Conservation (phyloP, 30 jellyfish, hydroid and myxozoan genomes). For the Clytia hemisphaerica region DNA sequence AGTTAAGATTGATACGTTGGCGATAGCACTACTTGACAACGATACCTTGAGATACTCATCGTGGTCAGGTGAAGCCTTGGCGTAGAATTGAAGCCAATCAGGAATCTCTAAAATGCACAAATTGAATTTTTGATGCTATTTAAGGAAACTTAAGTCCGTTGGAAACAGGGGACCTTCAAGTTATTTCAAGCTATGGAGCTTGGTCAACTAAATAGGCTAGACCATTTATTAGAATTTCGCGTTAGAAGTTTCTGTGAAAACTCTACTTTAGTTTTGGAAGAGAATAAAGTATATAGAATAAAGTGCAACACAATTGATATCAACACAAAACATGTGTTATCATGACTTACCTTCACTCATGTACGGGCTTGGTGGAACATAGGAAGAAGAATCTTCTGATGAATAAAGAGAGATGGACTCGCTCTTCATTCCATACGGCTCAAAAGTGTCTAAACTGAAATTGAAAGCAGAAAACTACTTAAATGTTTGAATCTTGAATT, state of each 20-base stretch:
- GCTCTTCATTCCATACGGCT: constrained; percentile 1
- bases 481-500: no score
- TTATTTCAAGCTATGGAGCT: no score
- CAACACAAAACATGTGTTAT: background rate
- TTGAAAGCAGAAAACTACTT: background rate
- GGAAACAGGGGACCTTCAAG: no score
- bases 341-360: constrained; percentile 70
- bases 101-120: constrained; percentile 88
- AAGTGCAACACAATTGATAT: background rate
- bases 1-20: no score
- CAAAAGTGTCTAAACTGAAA: constrained; percentile 23
- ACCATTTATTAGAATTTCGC: no score
- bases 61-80: constrained; percentile 92
- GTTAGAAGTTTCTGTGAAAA: no score
- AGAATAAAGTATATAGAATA: no score
- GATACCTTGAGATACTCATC: constrained; percentile 83
- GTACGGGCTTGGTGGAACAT: constrained; percentile 96
- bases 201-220: no score
- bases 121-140: background rate
- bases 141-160: no score
- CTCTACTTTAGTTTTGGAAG: no score
- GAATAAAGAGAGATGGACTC: constrained; percentile 17
- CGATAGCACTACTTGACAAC: no score
- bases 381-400: constrained; percentile 59
- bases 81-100: constrained; percentile 96